Evolutionary conservation across 2,888 invertebrate species (phyloP).

Genomic region (Arge pagana): DNA sequence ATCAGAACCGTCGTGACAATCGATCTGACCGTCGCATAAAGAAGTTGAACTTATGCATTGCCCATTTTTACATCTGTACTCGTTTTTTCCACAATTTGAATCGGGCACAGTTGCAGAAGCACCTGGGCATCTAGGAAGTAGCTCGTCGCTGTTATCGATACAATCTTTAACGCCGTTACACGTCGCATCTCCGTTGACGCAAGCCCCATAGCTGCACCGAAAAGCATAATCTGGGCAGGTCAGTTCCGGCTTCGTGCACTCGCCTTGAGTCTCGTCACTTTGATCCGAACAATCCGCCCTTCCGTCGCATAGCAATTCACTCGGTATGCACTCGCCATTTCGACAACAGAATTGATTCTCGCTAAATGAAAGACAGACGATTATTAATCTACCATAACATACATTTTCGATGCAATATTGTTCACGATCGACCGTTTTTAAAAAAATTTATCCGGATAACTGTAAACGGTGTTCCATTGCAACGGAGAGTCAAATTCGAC

Average conservation of each 20-base stretch:
- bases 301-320: constrained; percentile 58
- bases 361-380: constrained; percentile 12
- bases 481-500: no score
- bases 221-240: constrained; percentile 63
- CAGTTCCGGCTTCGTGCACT: constrained; percentile 40
- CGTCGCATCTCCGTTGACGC: constrained; percentile 62
- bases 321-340: constrained; percentile 55
- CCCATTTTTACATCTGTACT: constrained; percentile 44
- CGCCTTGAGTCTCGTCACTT: constrained; percentile 56
- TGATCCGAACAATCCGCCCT: constrained; percentile 56
- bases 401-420: no score
- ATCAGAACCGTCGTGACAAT: constrained; percentile 49
- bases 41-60: constrained; percentile 39
- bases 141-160: constrained; percentile 61
- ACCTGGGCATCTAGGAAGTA: constrained; percentile 37
- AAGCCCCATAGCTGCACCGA: constrained; percentile 68
- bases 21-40: constrained; percentile 47
- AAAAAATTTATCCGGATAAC: no score
- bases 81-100: not conserved
- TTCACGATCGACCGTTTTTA: no score
- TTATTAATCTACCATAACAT: no score
- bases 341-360: constrained; percentile 41
- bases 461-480: no score
- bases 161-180: constrained; percentile 63
- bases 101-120: not conserved